A percentile compares a stretch with the other conserved stretches of the same genome.
phyloP scores from a whole-genome alignment of 2,113 vertebrate genomes.

The Sylvietta virens region DNA sequence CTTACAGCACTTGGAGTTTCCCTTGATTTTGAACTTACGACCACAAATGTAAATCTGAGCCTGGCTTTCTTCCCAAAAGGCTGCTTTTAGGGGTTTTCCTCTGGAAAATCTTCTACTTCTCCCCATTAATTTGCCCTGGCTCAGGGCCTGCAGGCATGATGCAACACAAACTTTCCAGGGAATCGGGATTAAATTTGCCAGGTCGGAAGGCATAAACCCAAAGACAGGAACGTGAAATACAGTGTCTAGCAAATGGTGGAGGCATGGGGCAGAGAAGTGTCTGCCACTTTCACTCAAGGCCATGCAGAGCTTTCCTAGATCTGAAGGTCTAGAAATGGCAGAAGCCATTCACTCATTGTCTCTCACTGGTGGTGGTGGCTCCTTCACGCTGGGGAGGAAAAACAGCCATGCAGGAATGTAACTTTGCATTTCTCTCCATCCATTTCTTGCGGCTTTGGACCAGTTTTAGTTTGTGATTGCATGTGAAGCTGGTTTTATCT shows the following conservation, averaged over 20 bases:
- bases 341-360: fast-evolving
- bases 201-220: neutral
- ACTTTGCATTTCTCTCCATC: neutral
- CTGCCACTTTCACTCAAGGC: neutral
- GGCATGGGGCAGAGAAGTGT: neutral
- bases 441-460: neutral
- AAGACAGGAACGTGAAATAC: neutral
- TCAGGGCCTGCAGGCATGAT: neutral
- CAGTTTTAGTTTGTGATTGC: neutral
- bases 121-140: neutral
- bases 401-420: neutral
- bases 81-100: neutral
- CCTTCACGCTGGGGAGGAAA: fast-evolving
- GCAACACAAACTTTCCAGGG: neutral
- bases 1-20: neutral
- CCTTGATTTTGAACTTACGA: neutral
- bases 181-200: neutral
- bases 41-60: neutral
- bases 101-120: neutral
- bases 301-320: fast-evolving
- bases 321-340: neutral
- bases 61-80: neutral
- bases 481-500: neutral
- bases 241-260: neutral
- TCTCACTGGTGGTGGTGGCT: fast-evolving